These are phyloP conservation scores for Hestina assimilis DNA, from an alignment of 1,140 invertebrate genomes.

Conservation along the genomic window DNA sequence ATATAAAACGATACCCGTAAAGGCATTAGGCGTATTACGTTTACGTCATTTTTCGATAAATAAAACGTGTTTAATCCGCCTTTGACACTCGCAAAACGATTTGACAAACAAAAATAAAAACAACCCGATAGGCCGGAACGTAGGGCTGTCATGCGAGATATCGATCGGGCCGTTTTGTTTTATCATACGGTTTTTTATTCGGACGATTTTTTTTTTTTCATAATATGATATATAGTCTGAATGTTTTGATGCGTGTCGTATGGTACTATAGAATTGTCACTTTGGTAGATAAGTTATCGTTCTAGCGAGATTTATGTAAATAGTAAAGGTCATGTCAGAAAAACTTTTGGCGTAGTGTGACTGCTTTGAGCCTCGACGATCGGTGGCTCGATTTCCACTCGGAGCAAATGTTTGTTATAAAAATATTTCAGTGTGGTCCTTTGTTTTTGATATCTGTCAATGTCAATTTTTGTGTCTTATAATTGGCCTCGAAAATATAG, in stretches of 20 bases:
- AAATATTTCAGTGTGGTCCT: no score
- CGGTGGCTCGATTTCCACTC: no score
- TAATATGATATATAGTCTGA: slow-evolving; percentile 5
- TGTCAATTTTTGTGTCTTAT: no score
- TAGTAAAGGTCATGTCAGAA: neutral
- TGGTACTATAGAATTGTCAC: neutral
- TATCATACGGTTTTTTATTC: slow-evolving; percentile 7
- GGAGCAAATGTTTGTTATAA: no score
- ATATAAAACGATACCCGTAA: neutral
- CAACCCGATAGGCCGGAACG: neutral
- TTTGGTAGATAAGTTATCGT: neutral
- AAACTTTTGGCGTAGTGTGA: no score
- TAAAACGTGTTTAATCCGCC: slow-evolving; percentile 21
- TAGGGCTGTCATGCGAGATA: slow-evolving; percentile 13
- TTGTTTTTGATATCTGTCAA: no score
- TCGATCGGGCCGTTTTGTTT: slow-evolving; percentile 20
- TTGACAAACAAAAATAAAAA: neutral
- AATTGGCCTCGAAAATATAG: no score
- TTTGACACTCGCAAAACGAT: slow-evolving; percentile 24
- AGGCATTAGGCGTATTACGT: slow-evolving; percentile 3
- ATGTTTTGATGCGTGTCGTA: neutral
- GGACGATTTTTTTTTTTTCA: slow-evolving; percentile 12
- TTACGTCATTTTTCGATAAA: slow-evolving; percentile 17
- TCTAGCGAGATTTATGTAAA: neutral
- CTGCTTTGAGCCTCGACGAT: no score